Conservation (phyloP, 2,888 invertebrate species). For the Loripinus fragilis region DNA sequence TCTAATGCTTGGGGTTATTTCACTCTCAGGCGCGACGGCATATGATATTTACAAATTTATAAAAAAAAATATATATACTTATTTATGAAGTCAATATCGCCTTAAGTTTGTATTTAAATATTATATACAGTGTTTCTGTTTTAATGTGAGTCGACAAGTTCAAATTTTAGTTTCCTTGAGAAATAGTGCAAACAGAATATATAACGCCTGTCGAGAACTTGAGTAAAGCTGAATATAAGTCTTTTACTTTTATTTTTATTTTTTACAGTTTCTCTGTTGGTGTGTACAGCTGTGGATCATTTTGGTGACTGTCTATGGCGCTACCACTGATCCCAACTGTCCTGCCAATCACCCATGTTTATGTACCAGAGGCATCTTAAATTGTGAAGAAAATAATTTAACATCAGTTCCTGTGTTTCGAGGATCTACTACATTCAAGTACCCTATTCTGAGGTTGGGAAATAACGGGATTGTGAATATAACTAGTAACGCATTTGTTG, state of each 20-base stretch:
- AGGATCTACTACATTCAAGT: not conserved
- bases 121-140: too few species aligned
- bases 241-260: not conserved
- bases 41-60: too few species aligned
- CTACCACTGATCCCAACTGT: conserved; percentile 2
- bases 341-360: conserved; percentile 36
- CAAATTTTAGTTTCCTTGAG: too few species aligned
- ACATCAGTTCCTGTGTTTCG: conserved; percentile 30
- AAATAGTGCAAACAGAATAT: too few species aligned
- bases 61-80: too few species aligned
- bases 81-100: too few species aligned
- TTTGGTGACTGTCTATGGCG: not conserved
- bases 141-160: too few species aligned
- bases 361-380: conserved; percentile 37
- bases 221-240: too few species aligned
- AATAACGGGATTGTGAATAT: conserved; percentile 35
- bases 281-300: not conserved
- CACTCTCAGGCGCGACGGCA: too few species aligned
- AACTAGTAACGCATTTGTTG: conserved; percentile 33
- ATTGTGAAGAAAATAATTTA: conserved; percentile 46
- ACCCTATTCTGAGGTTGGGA: not conserved
- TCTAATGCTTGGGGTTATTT: too few species aligned
- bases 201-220: too few species aligned
- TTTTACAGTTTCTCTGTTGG: not conserved
- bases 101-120: too few species aligned